Evolutionary conservation across 2,113 vertebrate species (phyloP), one percentile per base, ranked within the genome.

Genomic region (Dendrocopos noguchii): DNA sequence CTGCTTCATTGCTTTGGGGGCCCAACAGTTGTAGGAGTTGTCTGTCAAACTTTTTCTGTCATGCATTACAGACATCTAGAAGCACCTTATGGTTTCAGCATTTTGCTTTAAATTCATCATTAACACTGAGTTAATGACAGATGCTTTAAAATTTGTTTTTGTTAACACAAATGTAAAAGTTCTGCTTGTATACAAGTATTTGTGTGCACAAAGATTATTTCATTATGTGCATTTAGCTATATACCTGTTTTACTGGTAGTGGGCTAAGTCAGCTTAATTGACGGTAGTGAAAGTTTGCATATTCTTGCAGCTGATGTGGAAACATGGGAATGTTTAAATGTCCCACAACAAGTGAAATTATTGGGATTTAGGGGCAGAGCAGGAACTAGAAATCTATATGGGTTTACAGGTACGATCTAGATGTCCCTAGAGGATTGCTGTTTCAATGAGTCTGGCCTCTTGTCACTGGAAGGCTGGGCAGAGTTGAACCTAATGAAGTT

Each of bases 211-310:
- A 68, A 39, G 47, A 63, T 67, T 44, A 68, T 57, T 77, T 72
- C 11, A n/a, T 56, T 2, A 5, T 28, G 22, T 70, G 63, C 96
- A 91, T 97, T 97, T 97, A 97, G 14, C 55, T 29, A 10, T 29
- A 29, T 29, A 88, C 61, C 93, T 80, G 84, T 97, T 97, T 97
- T 97, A 96, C 77, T 88, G 90, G 80, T 94, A 95, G 91, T 91
- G 31, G 21, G 15, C n/a, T 67, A 42, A 53, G 15, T 46, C 3
- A 64, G 6, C 10, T 72, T 72, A 33, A 50, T 1, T 76, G 44
- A 42, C 5, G 7, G 2, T 1, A 72, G 19, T 39, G 36, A 55
- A 92, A 84, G 2, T 59, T 44, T 56, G 3, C n/a, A 19, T 29
- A 22, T 57, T 79, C 63, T 73, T 79, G 39, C 6, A 76, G 34